Evolutionary conservation across 2,113 vertebrate species (phyloP).

Genomic region (Leucopternis melanops): DNA sequence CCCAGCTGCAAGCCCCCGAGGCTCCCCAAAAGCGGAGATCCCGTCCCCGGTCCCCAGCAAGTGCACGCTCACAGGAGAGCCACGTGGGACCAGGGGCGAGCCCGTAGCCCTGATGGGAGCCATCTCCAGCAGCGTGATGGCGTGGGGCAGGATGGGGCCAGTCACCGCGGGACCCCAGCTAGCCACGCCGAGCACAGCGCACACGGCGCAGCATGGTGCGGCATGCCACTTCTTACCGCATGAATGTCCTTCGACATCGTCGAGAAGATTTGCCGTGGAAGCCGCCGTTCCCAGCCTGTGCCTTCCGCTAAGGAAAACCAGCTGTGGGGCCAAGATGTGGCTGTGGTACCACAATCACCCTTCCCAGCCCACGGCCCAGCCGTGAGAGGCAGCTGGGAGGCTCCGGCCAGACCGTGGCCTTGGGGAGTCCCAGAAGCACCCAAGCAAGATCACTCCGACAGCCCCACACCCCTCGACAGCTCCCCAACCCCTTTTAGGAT

Average conservation of each 20-base stretch:
- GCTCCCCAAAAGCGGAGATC: background rate
- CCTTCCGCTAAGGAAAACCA: conserved; percentile 59
- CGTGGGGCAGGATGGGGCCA: background rate
- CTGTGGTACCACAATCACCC: rapidly evolving
- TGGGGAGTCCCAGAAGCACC: background rate
- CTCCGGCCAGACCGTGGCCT: background rate
- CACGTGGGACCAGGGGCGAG: rapidly evolving
- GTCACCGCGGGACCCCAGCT: rapidly evolving
- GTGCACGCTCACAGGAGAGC: background rate
- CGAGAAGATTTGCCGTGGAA: conserved; percentile 93
- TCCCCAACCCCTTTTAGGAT: conserved; percentile 77
- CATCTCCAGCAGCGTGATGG: background rate
- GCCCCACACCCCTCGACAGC: background rate
- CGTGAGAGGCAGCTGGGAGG: background rate
- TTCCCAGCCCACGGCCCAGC: background rate
- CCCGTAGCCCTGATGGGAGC: background rate
- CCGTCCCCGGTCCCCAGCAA: background rate
- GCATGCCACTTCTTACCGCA: conserved; percentile 75
- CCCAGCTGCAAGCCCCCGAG: background rate
- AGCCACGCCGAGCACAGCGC: background rate
- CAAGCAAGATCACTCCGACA: rapidly evolving
- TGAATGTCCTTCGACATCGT: conserved; percentile 86
- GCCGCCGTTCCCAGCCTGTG: conserved; percentile 83
- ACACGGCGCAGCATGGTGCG: rapidly evolving
- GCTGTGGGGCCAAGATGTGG: background rate